Percentiles rank a stretch among this genome's conserved stretches.
phyloP scores from a whole-genome alignment of 2,888 invertebrate species.

The Epistrophe grossulariae region DNA sequence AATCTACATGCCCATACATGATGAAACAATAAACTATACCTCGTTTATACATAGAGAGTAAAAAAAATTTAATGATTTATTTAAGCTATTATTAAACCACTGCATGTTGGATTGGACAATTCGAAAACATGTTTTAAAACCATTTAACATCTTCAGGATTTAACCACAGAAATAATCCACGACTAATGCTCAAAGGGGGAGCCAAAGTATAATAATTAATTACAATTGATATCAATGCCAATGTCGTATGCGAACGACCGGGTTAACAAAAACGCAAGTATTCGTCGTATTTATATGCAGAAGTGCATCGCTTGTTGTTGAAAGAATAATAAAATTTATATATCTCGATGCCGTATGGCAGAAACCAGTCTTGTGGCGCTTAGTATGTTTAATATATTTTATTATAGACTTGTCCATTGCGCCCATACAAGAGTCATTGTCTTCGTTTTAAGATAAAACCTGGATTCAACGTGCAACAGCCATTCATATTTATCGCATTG shows the following conservation, averaged over 20 bases:
- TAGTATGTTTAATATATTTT: not conserved
- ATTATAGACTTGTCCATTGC: not conserved
- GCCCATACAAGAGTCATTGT: constrained; percentile 30
- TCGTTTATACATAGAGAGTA: not conserved
- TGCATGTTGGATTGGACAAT: not conserved
- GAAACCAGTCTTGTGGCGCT: constrained; percentile 35
- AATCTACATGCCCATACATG: no score
- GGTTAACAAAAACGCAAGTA: constrained; percentile 20
- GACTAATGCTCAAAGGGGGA: constrained; percentile 33
- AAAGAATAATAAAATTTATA: not conserved
- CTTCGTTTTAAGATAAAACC: constrained; percentile 20
- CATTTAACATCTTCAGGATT: constrained; percentile 14
- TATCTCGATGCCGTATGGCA: not conserved
- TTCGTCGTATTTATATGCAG: no score
- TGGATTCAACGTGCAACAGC: constrained; percentile 8
- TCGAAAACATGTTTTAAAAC: constrained; percentile 23
- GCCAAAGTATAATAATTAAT: constrained; percentile 65
- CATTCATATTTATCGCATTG: not conserved
- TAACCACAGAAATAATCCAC: constrained; percentile 5
- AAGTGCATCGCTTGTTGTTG: not conserved
- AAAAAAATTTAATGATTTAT: constrained; percentile 37
- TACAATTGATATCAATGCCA: constrained; percentile 61
- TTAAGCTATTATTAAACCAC: constrained; percentile 6
- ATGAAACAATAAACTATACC: not conserved
- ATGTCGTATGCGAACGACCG: constrained; percentile 38